Evolutionary conservation across 2,797 vertebrate species (phyloP).

Genomic region (Mormyrops boulengeri): DNA sequence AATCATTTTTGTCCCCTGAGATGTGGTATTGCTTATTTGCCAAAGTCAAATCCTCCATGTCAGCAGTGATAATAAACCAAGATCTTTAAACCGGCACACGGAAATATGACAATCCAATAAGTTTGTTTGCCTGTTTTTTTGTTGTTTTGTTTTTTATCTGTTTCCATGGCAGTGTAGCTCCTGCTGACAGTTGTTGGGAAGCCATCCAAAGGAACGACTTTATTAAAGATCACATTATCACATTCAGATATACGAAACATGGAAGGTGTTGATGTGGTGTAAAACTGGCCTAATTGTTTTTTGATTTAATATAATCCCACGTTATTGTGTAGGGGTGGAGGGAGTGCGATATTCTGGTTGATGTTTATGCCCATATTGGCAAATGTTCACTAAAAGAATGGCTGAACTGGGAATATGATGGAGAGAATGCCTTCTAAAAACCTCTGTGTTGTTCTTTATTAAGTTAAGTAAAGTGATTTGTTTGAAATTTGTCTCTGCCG

Average conservation of each 20-base stretch:
- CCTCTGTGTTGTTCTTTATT: background rate
- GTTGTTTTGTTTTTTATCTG: background rate
- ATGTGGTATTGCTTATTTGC: background rate
- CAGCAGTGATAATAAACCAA: slow-evolving; percentile 2
- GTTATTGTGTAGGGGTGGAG: slow-evolving; percentile 4
- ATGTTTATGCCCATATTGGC: background rate
- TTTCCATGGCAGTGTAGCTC: background rate
- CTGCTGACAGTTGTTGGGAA: background rate
- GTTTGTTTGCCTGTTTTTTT: slow-evolving; percentile 16
- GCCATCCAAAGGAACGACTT: background rate
- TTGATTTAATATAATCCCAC: slow-evolving; percentile 15
- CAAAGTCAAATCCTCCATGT: background rate
- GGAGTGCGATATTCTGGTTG: background rate
- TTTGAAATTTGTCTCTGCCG: background rate
- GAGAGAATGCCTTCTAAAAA: background rate
- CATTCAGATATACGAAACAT: background rate
- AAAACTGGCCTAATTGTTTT: slow-evolving; percentile 11
- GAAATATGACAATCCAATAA: slow-evolving; percentile 5
- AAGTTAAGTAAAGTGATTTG: background rate
- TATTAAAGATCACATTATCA: background rate
- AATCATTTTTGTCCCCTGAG: background rate
- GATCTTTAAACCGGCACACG: slow-evolving; percentile 7
- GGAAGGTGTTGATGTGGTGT: slow-evolving; percentile 4
- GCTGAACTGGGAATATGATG: background rate
- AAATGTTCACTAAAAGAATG: background rate